Evolutionary conservation across 2,113 vertebrate species (phyloP).

Genomic region (Channa argus): DNA sequence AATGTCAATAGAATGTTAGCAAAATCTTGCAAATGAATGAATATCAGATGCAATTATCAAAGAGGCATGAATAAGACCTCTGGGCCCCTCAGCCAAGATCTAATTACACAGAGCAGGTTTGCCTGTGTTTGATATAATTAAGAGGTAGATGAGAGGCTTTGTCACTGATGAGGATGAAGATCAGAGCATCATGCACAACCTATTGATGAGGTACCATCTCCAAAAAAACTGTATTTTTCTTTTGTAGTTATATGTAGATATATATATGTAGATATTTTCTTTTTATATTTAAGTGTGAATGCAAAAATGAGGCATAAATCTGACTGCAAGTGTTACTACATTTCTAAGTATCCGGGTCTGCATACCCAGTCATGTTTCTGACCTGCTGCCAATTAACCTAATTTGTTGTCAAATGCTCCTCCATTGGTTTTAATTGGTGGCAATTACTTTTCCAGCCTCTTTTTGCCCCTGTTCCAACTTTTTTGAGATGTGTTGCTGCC

Average conservation of each 20-base stretch:
- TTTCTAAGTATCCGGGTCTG: too few relatives aligned
- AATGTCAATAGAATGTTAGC: constrained; percentile 50
- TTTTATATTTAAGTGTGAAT: constrained; percentile 14
- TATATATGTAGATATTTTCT: constrained; percentile 7
- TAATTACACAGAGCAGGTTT: constrained; percentile 61
- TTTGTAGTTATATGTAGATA: constrained; percentile 37
- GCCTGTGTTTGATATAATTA: constrained; percentile 60
- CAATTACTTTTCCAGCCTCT: too few relatives aligned
- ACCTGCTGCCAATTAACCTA: too few relatives aligned
- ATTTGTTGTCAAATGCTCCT: too few relatives aligned
- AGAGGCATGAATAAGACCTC: constrained; percentile 24
- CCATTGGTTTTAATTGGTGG: too few relatives aligned
- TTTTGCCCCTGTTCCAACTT: too few relatives aligned
- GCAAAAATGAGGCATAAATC: constrained; percentile 5
- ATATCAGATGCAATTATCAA: constrained; percentile 58
- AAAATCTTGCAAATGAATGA: constrained; percentile 56
- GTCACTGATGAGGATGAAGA: constrained; percentile 54
- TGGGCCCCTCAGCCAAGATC: constrained; percentile 43
- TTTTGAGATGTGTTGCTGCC: too few relatives aligned
- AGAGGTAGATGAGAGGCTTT: constrained; percentile 54
- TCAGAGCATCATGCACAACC: constrained; percentile 52
- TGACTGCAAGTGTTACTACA: too few relatives aligned
- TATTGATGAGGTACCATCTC: constrained; percentile 45
- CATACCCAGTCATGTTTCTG: too few relatives aligned
- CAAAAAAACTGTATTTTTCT: constrained; percentile 50